A percentile compares a stretch with the other conserved stretches of the same genome.
Evolutionary conservation across 2,797 vertebrate species (phyloP).

Genomic region (Lacerta agilis): DNA sequence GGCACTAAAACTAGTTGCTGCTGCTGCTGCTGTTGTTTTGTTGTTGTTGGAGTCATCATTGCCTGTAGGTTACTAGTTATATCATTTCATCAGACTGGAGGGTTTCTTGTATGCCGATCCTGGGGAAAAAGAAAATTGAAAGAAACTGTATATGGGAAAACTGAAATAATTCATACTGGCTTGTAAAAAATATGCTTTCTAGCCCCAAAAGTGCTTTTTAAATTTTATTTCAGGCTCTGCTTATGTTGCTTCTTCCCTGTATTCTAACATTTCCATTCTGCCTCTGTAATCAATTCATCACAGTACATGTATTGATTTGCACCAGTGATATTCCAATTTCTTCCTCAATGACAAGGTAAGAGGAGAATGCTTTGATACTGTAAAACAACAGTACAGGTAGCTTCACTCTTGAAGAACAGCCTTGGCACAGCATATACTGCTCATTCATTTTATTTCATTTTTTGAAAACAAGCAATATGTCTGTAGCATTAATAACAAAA

Average conservation of each 20-base stretch:
- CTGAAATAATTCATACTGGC: slow-evolving; percentile 48
- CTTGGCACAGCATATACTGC: rapidly evolving
- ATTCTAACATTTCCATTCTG: background rate
- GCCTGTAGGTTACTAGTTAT: background rate
- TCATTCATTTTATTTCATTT: background rate
- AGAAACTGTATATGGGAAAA: slow-evolving; percentile 21
- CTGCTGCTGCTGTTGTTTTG: background rate
- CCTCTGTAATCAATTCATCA: slow-evolving; percentile 40
- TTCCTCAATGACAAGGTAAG: slow-evolving; percentile 3
- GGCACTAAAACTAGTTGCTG: slow-evolving; percentile 14
- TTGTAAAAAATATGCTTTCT: slow-evolving; percentile 12
- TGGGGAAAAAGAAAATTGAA: rapidly evolving
- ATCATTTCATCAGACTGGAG: slow-evolving; percentile 50
- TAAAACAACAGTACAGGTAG: slow-evolving; percentile 29
- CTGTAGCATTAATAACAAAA: background rate
- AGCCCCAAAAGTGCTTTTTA: background rate
- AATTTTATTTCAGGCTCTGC: slow-evolving; percentile 32
- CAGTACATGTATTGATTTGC: slow-evolving; percentile 8
- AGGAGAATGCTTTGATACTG: slow-evolving; percentile 11
- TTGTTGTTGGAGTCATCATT: background rate
- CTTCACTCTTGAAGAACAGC: background rate
- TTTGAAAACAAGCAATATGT: background rate
- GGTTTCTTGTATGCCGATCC: background rate
- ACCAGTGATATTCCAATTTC: slow-evolving; percentile 18
- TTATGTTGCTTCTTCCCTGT: background rate